phyloP scores from a whole-genome alignment of 2,113 vertebrate genomes.

The Engraulis encrasicolus region DNA sequence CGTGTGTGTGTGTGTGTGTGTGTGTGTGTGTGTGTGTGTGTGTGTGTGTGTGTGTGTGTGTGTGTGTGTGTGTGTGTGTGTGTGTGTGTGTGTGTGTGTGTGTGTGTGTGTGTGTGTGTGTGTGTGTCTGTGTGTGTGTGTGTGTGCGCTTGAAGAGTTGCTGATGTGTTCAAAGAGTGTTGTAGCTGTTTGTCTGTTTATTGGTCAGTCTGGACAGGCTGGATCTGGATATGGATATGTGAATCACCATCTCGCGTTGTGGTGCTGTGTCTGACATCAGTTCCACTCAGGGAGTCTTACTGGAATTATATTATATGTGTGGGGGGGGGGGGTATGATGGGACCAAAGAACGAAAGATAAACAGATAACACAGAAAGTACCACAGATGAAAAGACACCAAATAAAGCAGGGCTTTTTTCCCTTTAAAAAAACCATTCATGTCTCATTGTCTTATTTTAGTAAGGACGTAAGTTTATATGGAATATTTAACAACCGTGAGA shows the following conservation, averaged over 20 bases:
- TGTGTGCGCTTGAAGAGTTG: no score
- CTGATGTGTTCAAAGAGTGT: no score
- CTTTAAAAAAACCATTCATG: no score
- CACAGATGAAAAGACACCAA: neutral
- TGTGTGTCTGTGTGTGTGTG: constrained; percentile 37
- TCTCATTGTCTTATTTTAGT: no score
- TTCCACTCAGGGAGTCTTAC: neutral
- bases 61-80: neutral
- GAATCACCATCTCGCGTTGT: neutral
- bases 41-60: neutral
- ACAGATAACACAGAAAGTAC: neutral
- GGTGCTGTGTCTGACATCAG: neutral
- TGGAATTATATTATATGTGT: no score
- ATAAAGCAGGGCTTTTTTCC: no score
- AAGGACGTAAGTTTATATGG: no score
- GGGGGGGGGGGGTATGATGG: no score
- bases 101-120: constrained; percentile 25
- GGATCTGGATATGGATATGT: neutral
- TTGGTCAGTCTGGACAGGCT: neutral
- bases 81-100: neutral
- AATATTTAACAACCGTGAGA: no score
- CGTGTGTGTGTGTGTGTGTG: neutral
- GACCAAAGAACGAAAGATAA: no score
- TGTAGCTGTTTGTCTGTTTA: neutral
- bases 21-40: neutral